Evolutionary conservation across 2,113 vertebrate species (phyloP), one percentile per base, ranked within the genome.

Genomic region (Passer domesticus): DNA sequence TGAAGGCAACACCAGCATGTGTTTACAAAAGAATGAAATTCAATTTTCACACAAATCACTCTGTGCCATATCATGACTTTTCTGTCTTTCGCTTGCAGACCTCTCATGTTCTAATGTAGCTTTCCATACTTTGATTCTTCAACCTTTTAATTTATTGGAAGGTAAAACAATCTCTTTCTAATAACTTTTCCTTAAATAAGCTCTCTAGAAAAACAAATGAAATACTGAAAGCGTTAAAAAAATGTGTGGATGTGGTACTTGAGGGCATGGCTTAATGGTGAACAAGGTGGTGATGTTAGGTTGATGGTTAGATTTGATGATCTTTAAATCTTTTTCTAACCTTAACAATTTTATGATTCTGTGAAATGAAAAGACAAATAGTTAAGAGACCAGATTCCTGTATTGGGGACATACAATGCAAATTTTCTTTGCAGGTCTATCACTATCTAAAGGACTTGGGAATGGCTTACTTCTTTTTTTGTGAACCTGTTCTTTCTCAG

Each of bases 381-480:
- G 1, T 83, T 64, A 64, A 87, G 19, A 27, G 31, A 35, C 18
- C 58, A 52, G 19, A 44, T 5, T 60, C 20, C 10, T 60, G 37
- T 46, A 35, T 0, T 33, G 13, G 12, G 33, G 14, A 28, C 0
- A 5, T 15, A 35, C 6, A 44, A 78, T 22, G 23, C 4, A 69
- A 35, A 19, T 33, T 67, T 37, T 74, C 44, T 66, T 82, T 53
- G 13, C 14, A 35, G 14, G 19, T 33, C 20, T 70, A 7, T 58
- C 11, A 19, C 10, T 49, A 2, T 19, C 23, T 30, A 47, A 81
- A 64, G 21, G 5, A 1, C 44, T 72, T 81, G 20, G 23, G 15
- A 68, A 87, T n/a, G 8, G 11, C 8, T 80, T 74, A 22, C 5
- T 28, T 49, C 10, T 35, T n/a, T 74, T 19, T 35, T 53, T 77